These are phyloP conservation scores for Cephus spinipes DNA, from an alignment of 2,888 invertebrate species.

Conservation along the genomic window DNA sequence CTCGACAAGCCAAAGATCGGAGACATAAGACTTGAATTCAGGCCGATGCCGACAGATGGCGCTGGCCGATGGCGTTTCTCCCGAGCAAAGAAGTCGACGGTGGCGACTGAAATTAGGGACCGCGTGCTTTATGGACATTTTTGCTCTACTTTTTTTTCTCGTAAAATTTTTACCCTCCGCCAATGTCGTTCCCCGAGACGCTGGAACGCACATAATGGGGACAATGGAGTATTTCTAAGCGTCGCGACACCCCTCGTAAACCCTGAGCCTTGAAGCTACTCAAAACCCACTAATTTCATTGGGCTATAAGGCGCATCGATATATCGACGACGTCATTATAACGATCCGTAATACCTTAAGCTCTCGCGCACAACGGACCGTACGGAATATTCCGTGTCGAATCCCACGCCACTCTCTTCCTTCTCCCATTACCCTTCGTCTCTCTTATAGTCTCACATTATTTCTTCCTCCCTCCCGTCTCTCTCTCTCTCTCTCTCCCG, in stretches of 20 bases:
- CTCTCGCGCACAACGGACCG: background rate
- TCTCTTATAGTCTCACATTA: background rate
- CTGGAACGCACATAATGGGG: background rate
- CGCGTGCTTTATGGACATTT: conserved; percentile 50
- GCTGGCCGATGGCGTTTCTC: background rate
- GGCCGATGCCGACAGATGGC: background rate
- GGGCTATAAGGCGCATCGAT: background rate
- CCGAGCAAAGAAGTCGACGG: background rate
- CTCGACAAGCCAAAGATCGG: background rate
- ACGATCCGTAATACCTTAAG: background rate
- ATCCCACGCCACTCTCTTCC: background rate
- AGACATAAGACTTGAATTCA: background rate
- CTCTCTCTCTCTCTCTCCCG: background rate
- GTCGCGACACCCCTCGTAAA: background rate
- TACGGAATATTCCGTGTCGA: background rate
- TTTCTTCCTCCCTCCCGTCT: background rate
- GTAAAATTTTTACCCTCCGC: conserved; percentile 48
- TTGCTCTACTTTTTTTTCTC: conserved; percentile 49
- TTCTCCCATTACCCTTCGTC: background rate
- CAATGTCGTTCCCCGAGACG: conserved; percentile 22
- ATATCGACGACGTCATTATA: background rate
- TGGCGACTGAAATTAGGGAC: background rate
- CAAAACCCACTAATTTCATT: background rate
- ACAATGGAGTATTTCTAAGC: background rate
- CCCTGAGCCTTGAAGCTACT: background rate